These are phyloP conservation scores for Acromyrmex charruanus DNA, from an alignment of 1,140 invertebrate genomes.

Conservation along the genomic window DNA sequence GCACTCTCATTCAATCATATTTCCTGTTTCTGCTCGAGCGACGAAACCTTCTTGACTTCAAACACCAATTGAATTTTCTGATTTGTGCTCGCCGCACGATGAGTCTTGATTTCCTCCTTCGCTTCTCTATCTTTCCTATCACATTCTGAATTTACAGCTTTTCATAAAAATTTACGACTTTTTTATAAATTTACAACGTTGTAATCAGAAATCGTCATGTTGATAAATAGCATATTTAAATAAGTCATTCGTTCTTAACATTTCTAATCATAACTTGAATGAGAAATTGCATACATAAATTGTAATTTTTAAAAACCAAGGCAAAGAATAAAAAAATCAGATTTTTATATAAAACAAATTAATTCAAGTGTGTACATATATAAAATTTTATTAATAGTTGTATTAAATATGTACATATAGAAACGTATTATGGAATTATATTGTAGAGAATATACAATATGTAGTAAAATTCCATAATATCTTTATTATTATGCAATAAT, in stretches of 20 bases:
- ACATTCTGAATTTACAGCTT: conserved; percentile 23
- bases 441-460: background rate
- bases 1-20: conserved; percentile 31
- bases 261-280: background rate
- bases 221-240: background rate
- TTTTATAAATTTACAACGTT: background rate
- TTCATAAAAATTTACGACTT: background rate
- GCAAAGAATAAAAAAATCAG: background rate
- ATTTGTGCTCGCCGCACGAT: conserved; percentile 22
- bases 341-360: background rate
- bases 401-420: background rate
- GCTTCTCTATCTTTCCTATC: background rate
- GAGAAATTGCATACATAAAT: background rate
- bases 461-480: background rate
- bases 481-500: background rate
- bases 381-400: background rate
- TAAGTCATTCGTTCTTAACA: background rate
- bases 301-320: background rate
- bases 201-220: background rate
- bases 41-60: background rate
- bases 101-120: conserved; percentile 34
- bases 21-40: conserved; percentile 15
- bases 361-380: background rate
- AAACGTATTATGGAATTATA: background rate
- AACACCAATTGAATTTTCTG: conserved; percentile 68